These are phyloP conservation scores for Acleris cristana DNA, from an alignment of 2,888 invertebrate species.

Conservation along the genomic window DNA sequence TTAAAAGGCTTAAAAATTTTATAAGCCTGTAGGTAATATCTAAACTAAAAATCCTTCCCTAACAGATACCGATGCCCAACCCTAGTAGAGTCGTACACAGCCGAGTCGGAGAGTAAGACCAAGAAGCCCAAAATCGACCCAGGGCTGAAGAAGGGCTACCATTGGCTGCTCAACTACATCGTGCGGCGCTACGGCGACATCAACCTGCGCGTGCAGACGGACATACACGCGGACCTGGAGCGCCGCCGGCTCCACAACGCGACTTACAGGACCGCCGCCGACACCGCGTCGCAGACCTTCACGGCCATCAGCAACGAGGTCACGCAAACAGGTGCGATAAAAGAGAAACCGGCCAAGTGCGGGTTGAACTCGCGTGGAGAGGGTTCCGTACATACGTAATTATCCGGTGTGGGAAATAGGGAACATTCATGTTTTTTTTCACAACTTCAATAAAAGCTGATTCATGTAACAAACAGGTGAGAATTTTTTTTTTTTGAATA, in stretches of 20 bases:
- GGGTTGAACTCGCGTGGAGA: too few relatives aligned
- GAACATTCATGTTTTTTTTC: too few relatives aligned
- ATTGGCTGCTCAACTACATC: slow-evolving; percentile 89
- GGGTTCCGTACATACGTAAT: too few relatives aligned
- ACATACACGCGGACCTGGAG: slow-evolving; percentile 81
- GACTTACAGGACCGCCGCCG: slow-evolving; percentile 64
- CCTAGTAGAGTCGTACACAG: slow-evolving; percentile 89
- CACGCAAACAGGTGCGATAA: slow-evolving; percentile 64
- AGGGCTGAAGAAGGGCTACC: slow-evolving; percentile 87
- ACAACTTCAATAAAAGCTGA: too few relatives aligned
- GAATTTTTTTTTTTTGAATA: too few relatives aligned
- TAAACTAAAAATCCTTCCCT: too few relatives aligned
- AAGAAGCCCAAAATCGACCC: slow-evolving; percentile 85
- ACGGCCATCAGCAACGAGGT: slow-evolving; percentile 67
- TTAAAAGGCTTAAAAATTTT: too few relatives aligned
- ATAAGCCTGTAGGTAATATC: too few relatives aligned
- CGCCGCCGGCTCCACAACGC: slow-evolving; percentile 70
- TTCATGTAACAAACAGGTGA: too few relatives aligned
- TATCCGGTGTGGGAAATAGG: too few relatives aligned
- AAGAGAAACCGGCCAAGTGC: too few relatives aligned
- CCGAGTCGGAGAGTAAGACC: slow-evolving; percentile 59
- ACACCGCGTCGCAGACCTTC: slow-evolving; percentile 61
- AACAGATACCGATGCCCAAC: slow-evolving; percentile 89
- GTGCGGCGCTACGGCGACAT: slow-evolving; percentile 86
- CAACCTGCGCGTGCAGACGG: slow-evolving; percentile 86